Evolutionary conservation across 2,113 vertebrate species (phyloP).

Genomic region (Sinocyclocheilus maitianheensis): DNA sequence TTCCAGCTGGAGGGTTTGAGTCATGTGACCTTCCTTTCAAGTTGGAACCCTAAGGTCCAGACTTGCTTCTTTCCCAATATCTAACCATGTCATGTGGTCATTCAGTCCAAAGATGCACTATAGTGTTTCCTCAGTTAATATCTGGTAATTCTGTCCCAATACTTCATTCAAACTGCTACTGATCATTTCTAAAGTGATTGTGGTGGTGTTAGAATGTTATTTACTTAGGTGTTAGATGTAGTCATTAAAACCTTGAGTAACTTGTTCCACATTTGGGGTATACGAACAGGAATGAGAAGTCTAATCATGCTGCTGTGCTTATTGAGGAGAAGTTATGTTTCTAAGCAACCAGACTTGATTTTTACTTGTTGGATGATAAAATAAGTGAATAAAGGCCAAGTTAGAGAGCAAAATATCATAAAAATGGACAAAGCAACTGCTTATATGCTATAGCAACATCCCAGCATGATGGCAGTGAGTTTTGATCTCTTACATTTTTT

Average conservation of each 20-base stretch:
- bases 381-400: neutral
- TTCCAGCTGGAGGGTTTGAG: neutral
- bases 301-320: neutral
- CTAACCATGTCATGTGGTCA: neutral
- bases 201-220: neutral
- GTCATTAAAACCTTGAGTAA: neutral
- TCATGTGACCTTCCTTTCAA: slow-evolving; percentile 8
- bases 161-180: neutral
- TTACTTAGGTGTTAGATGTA: neutral
- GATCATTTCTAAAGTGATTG: neutral
- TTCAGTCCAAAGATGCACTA: neutral
- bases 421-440: no score
- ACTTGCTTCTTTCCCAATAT: slow-evolving; percentile 1
- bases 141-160: neutral
- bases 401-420: neutral
- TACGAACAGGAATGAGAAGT: neutral
- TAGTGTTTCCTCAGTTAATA: neutral
- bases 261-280: neutral
- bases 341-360: neutral
- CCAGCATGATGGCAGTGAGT: no score
- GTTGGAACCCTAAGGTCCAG: neutral
- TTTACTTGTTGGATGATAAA: neutral
- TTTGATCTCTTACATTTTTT: no score
- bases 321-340: neutral
- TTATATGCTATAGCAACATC: no score